Evolutionary conservation across 2,888 invertebrate species (phyloP), one percentile per base, ranked within the genome.

Genomic region (Idaea aversata): DNA sequence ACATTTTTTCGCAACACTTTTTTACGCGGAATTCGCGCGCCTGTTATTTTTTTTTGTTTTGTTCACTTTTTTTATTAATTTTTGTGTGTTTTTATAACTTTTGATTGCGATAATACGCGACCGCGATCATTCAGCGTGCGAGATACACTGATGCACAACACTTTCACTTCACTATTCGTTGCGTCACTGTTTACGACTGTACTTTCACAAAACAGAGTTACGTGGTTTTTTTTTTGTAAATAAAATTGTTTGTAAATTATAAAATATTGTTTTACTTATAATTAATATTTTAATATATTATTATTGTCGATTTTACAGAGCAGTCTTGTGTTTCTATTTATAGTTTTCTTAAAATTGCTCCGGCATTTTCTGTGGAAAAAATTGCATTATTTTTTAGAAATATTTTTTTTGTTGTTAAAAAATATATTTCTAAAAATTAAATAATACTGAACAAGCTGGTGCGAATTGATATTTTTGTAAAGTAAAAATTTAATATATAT

Each of bases 81-180:
- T 4, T 5, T 5, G 4, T 38, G 10, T 36, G 38, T 77, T 81
- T 77, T 74, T 70, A 15, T 64, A 67, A 63, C 64, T 65, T 62
- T 58, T 10, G 13, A 60, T 25, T 3, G 36, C 6, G 34, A 47
- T 13, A 0, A 47, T 47, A 47, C 65, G 69, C 85, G 82, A 78
- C 78, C 79, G 78, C 77, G 66, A 70, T 67, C 78, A 70, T 70
- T 80, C 81, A 73, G 71, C 68, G 77, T 80, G 75, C 80, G 73
- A 69, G 63, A 69, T 68, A 75, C 80, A 88, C 87, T 88, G 81
- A 75, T 69, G 66, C 74, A 87, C 25, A 25, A 25, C 1, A 25
- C 87, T 88, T 88, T 88, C 88, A 85, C 88, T 84, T 80, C 77
- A 72, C 67, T 71, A 67, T 67, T 63, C 68, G 72, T 85, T 85